Base-by-base conservation (phyloP, 2,888 invertebrate species). In the Lasioglossum villosulum region DNA sequence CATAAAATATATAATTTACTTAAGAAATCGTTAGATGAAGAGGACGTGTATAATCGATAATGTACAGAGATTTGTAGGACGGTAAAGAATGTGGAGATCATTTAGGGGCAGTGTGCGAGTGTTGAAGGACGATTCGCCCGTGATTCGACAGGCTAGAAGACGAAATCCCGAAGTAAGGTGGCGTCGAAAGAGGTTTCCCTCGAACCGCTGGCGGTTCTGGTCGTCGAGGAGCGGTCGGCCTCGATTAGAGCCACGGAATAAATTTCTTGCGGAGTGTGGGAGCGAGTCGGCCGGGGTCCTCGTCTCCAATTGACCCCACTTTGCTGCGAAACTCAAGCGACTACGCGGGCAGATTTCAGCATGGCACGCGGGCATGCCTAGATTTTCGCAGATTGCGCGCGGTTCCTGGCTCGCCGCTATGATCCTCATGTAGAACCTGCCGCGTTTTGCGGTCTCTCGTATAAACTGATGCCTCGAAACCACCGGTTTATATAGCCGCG, bases 251-350 rank as follows among this genome's bases (percentile, higher is more conserved):
- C 83, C 80, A 84, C 89, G 84, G 90, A 87, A 91, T 91, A 92
- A 92, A 93, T 92, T 92, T 93, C 90, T 63, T 89, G 91, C 87
- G 82, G 90, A 93, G 93, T 93, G 93, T 93, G 93, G 93, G 93
- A 93, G 93, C 91, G 92, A 89, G 73, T 86, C 88, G 88, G 89
- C 87, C 90, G 91, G 82, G 91, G 88, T 92, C 89, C 89, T 90
- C 92, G 88, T 91, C 90, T 88, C 89, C 91, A 93, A 93, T 94
- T 94, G 94, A 94, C 93, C 94, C 90, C 94, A 93, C 93, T 94
- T 94, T 91, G 91, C 89, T 74, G 88, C 83, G 85, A 91, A 91
- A 91, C 89, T 89, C 91, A 82, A 78, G 83, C 85, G 86, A 86
- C 89, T 89, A 82, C 82, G 84, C 90, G 88, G 83, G 91, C 91